Evolutionary conservation across 2,797 vertebrate species (phyloP).

Genomic region (Paramormyrops hopkinsi): DNA sequence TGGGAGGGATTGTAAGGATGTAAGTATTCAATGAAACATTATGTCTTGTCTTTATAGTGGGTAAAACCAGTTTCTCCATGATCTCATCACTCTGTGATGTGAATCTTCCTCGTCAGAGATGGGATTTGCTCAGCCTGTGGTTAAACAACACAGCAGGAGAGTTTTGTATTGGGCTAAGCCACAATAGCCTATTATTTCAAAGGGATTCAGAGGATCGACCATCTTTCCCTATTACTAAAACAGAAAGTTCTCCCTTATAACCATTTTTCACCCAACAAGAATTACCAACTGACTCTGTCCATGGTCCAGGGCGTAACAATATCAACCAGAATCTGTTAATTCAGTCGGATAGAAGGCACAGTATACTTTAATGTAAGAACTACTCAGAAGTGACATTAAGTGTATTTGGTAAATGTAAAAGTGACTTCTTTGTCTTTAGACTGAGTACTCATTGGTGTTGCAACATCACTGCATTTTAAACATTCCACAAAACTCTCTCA

Average conservation of each 20-base stretch:
- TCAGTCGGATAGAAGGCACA: neutral
- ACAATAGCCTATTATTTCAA: conserved; percentile 1
- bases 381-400: neutral
- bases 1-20: neutral
- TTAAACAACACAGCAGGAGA: neutral
- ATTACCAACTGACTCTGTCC: neutral
- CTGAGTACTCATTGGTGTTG: neutral
- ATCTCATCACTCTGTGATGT: conserved; percentile 14
- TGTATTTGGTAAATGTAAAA: neutral
- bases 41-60: neutral
- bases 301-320: neutral
- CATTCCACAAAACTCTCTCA: conserved; percentile 4
- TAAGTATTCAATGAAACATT: neutral
- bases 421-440: neutral
- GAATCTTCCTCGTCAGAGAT: conserved; percentile 3
- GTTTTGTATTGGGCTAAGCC: neutral
- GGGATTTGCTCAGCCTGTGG: neutral
- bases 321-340: neutral
- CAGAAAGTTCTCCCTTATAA: neutral
- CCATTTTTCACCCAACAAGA: neutral
- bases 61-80: neutral
- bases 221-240: neutral
- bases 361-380: neutral
- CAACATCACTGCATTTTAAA: neutral
- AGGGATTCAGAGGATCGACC: neutral